Base-by-base conservation (phyloP, 2,797 vertebrate genomes). In the Sylvia borin region DNA sequence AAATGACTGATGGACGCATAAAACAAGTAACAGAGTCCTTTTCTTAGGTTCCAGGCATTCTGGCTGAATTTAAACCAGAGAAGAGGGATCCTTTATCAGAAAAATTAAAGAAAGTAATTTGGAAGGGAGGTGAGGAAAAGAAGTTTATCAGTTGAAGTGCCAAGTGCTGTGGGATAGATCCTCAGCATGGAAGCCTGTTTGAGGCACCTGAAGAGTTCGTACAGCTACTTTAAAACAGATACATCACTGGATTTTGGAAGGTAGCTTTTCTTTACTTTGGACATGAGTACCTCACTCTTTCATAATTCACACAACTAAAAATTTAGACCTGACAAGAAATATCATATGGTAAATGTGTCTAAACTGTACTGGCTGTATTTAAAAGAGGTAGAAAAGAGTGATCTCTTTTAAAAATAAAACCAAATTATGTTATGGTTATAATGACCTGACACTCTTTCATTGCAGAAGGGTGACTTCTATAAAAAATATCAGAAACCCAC, bases 1-100 rank as follows among this genome's bases (percentile, higher is more conserved):
- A 92, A 65, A 84, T 85, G 65, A 93, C 54, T 89, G 93, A 93
- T 48, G 84, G 77, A 82, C 71, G 42, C 25, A 64, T 34, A 77
- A 84, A 84, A 48, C 36, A 92, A 95, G 43, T 51, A 65, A 77
- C 17, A 76, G n/a, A 73, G 15, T 45, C 50, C 32, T 87, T 90
- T 91, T 62, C 62, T 78, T 55, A 60, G 66, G 10, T 88, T 88
- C 17, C 26, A 88, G 51, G 36, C 43, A 51, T 92, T 80, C 73
- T 80, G 62, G 18, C 25, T 82, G 51, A 85, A 58, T 70, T 61
- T 58, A 86, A 91, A 70, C 21, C 12, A 50, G 58, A 72, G 40
- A 88, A 77, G 43, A 72, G 14, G 4, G 17, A 34, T 74, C 21
- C 5, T 90, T 85, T 90, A 74, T 48, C 50, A 80, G 54, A 81